Evolutionary conservation across 37 sponge, comb jelly and placozoan species (phyloP).

Genomic region (Lycopodina hypogea): DNA sequence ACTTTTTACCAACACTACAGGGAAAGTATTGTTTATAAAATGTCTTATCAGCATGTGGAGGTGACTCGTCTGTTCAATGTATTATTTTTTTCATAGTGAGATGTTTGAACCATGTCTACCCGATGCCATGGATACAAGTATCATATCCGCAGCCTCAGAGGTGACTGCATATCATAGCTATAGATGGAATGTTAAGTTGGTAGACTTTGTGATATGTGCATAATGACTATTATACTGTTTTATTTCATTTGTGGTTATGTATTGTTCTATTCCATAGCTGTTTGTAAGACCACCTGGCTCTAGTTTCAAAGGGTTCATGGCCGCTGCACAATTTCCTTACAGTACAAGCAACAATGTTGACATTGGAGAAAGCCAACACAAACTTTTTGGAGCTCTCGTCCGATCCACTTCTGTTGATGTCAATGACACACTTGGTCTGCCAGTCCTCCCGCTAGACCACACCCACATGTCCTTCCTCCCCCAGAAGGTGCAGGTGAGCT

Average conservation of each 20-base stretch:
- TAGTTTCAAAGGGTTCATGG: constrained; percentile 44
- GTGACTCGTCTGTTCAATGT: no score
- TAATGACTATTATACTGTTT: no score
- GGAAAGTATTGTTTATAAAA: no score
- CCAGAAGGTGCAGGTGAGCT: background rate
- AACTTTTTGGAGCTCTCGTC: constrained; percentile 55
- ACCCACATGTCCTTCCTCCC: constrained; percentile 16
- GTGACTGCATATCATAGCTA: no score
- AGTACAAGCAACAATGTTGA: background rate
- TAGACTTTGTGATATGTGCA: no score
- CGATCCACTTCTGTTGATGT: constrained; percentile 26
- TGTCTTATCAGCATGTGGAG: no score
- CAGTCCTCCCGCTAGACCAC: constrained; percentile 26
- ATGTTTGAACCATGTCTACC: no score
- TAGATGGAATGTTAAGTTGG: no score
- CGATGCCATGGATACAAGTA: no score
- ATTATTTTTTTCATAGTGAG: no score
- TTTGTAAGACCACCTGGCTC: constrained; percentile 42
- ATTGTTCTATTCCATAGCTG: constrained; percentile 12
- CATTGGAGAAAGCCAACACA: background rate
- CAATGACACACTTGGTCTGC: constrained; percentile 28
- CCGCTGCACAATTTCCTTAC: background rate
- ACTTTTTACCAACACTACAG: no score
- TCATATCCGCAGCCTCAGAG: no score
- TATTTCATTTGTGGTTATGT: background rate